A percentile compares a stretch with the other conserved stretches of the same genome.
These are phyloP conservation scores for Lampropteryx suffumata DNA, from an alignment of 2,888 invertebrate genomes.

Conservation along the genomic window DNA sequence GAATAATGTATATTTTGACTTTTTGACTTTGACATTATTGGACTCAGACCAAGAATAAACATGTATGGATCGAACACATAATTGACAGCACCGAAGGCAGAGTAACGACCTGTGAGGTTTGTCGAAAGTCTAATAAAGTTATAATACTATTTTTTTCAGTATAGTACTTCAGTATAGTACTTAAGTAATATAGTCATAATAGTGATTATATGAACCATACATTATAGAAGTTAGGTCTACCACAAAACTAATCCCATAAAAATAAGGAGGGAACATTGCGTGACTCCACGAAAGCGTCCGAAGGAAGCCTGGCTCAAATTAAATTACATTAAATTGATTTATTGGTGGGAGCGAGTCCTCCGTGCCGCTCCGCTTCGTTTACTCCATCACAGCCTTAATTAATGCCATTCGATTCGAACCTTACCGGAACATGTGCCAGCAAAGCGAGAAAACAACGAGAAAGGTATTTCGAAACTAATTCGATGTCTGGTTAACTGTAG, in stretches of 20 bases:
- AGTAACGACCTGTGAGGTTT: too few species aligned
- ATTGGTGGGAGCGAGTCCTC: constrained; percentile 62
- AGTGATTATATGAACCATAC: background rate
- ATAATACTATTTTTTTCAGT: too few species aligned
- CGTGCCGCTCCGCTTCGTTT: constrained; percentile 52
- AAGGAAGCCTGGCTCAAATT: constrained; percentile 73
- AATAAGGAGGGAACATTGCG: constrained; percentile 49
- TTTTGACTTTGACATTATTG: too few species aligned
- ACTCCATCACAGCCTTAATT: constrained; percentile 67
- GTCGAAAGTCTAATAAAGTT: too few species aligned
- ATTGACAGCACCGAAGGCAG: too few species aligned
- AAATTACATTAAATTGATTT: constrained; percentile 83
- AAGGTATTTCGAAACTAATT: constrained; percentile 29
- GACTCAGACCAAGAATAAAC: too few species aligned
- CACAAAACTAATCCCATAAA: constrained; percentile 14
- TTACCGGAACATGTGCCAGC: constrained; percentile 58
- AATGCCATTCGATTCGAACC: constrained; percentile 65
- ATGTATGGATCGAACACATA: too few species aligned
- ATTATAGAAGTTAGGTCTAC: constrained; percentile 4
- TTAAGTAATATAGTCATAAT: too few species aligned
- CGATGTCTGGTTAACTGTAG: too few species aligned
- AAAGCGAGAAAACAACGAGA: constrained; percentile 34
- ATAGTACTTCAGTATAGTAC: too few species aligned
- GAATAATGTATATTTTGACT: too few species aligned
- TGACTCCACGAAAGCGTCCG: constrained; percentile 47